Conservation (phyloP, 1,140 invertebrate species). For the Calephelis virginiensis region DNA sequence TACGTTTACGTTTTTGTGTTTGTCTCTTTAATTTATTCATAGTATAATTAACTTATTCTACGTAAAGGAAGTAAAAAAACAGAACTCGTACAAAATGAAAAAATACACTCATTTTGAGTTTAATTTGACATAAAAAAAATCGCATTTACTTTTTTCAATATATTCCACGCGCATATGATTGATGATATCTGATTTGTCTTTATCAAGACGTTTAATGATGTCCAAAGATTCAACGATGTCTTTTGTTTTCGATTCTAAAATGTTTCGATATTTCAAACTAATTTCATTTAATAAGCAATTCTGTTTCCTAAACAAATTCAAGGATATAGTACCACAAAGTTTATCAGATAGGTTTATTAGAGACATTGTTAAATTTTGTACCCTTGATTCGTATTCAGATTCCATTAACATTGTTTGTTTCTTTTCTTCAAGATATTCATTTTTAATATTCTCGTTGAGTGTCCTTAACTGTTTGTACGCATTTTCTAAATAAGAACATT, state of each 20-base stretch:
- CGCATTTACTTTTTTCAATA: constrained; percentile 14
- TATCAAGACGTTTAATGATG: constrained; percentile 39
- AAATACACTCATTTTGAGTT: background rate
- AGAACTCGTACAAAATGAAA: too few relatives aligned
- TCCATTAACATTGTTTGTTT: constrained; percentile 45
- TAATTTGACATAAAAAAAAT: background rate
- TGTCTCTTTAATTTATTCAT: too few relatives aligned
- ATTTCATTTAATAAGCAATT: constrained; percentile 53
- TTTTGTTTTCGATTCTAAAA: constrained; percentile 40
- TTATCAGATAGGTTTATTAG: constrained; percentile 56
- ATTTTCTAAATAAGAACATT: constrained; percentile 64
- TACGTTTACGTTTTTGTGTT: too few relatives aligned
- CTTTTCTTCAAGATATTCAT: constrained; percentile 60
- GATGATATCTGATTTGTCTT: constrained; percentile 44
- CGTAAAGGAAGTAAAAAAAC: too few relatives aligned
- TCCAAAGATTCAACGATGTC: constrained; percentile 30
- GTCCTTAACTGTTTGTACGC: constrained; percentile 62
- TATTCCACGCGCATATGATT: constrained; percentile 24
- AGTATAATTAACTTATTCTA: too few relatives aligned
- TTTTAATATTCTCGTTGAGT: constrained; percentile 63
- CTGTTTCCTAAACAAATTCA: constrained; percentile 67
- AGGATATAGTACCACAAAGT: constrained; percentile 52
- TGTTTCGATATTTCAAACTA: constrained; percentile 54
- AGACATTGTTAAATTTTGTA: constrained; percentile 54
- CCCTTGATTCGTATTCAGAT: constrained; percentile 58